These are phyloP conservation scores for Mus spicilegus DNA, from an alignment of 2,113 vertebrate species.

Conservation along the genomic window DNA sequence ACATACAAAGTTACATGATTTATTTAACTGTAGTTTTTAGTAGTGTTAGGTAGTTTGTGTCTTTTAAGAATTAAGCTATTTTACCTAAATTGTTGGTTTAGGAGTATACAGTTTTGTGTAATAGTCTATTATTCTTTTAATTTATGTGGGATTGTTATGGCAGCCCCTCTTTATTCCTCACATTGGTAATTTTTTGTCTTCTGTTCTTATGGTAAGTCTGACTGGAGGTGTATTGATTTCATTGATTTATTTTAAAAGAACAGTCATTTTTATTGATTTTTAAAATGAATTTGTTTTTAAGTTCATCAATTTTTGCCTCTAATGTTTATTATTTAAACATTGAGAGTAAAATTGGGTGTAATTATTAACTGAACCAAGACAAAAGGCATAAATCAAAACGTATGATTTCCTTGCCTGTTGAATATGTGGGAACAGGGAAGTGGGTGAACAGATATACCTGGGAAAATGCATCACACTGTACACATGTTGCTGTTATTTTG, in stretches of 20 bases:
- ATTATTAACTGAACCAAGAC: constrained; percentile 24
- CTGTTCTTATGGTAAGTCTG: neutral
- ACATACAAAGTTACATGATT: neutral
- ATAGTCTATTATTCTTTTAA: neutral
- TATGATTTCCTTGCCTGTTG: neutral
- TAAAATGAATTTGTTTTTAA: neutral
- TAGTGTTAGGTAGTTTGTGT: neutral
- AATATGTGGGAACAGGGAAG: neutral
- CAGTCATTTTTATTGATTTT: constrained; percentile 20
- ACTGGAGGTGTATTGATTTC: constrained; percentile 23
- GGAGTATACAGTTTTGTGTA: neutral
- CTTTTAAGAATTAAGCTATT: neutral
- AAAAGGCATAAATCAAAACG: neutral
- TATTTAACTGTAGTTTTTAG: neutral
- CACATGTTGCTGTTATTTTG: constrained; percentile 5
- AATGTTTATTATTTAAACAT: constrained; percentile 43
- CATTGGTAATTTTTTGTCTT: neutral
- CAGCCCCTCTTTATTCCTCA: neutral
- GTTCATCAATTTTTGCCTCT: neutral
- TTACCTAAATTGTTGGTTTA: neutral
- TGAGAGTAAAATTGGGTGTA: neutral
- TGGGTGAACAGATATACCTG: neutral
- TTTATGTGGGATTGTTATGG: neutral
- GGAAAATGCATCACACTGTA: neutral
- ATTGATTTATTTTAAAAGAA: neutral